Conservation (phyloP, 1,140 invertebrate genomes). For the Calliopsis andreniformis region DNA sequence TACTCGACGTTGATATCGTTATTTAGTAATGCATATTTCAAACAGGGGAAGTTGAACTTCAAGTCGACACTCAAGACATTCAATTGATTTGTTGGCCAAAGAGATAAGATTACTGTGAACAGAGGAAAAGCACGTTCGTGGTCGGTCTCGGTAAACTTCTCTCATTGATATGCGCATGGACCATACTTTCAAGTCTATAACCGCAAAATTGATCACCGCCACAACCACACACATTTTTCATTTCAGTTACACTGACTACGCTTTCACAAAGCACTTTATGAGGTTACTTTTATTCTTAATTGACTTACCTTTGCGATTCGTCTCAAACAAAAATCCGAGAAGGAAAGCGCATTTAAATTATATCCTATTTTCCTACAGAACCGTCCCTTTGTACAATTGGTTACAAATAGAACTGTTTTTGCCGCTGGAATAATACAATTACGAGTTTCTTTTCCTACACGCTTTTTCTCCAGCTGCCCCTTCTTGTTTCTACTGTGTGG, state of each 20-base stretch:
- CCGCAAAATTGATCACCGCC: background rate
- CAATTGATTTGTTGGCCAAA: constrained; percentile 19
- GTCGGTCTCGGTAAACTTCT: constrained; percentile 11
- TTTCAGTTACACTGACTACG: background rate
- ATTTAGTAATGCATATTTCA: background rate
- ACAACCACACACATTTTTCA: background rate
- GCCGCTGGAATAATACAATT: background rate
- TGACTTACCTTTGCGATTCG: background rate
- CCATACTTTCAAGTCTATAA: constrained; percentile 9
- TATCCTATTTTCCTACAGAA: background rate
- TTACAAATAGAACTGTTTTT: too few relatives aligned
- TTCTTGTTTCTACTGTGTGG: background rate
- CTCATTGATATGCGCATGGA: background rate
- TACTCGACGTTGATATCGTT: constrained; percentile 2
- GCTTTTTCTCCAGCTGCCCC: background rate
- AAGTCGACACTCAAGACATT: constrained; percentile 18
- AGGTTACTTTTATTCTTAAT: background rate
- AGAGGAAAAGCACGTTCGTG: constrained; percentile 27
- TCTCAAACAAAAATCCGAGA: background rate
- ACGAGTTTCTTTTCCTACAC: background rate
- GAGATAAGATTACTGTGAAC: constrained; percentile 24
- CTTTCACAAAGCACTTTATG: too few relatives aligned
- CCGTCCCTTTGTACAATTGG: background rate
- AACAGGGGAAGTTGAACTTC: background rate
- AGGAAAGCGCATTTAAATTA: background rate